phyloP scores from a whole-genome alignment of 2,797 vertebrate species.

The Pipistrellus pipistrellus region DNA sequence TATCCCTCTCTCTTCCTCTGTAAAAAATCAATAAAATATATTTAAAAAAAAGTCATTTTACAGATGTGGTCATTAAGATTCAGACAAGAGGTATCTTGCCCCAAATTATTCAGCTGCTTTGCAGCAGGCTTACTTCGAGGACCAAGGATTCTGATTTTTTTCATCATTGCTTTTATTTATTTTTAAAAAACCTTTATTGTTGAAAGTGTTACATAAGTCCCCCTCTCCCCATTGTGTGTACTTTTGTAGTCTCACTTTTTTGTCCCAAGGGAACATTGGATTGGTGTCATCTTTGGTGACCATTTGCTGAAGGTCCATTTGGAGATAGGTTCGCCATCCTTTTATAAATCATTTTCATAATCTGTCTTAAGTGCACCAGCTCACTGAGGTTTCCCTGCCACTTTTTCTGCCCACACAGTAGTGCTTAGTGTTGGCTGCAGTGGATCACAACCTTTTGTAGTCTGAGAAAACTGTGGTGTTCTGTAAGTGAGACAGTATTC shows the following conservation, averaged over 20 bases:
- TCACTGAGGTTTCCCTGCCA: neutral
- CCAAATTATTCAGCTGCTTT: neutral
- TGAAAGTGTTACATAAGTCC: too few species aligned
- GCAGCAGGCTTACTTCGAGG: neutral
- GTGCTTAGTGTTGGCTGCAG: neutral
- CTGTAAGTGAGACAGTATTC: conserved; percentile 6
- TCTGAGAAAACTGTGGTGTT: neutral
- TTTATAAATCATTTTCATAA: neutral
- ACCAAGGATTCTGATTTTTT: neutral
- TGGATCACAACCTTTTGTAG: neutral
- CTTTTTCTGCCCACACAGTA: neutral
- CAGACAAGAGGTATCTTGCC: neutral
- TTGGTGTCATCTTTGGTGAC: neutral
- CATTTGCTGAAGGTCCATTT: conserved; percentile 5
- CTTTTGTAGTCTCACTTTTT: neutral
- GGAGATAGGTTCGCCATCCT: neutral
- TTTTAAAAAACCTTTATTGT: neutral
- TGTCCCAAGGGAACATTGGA: neutral
- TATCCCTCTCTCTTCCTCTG: too few species aligned
- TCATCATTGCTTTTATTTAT: neutral
- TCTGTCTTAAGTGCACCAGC: neutral
- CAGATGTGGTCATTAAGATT: conserved; percentile 10
- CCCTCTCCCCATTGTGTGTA: too few species aligned
- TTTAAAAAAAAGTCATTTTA: conserved; percentile 30
- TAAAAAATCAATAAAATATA: too few species aligned